Conservation (phyloP, 1,140 invertebrate species). For the Drosophila trapezifrons region DNA sequence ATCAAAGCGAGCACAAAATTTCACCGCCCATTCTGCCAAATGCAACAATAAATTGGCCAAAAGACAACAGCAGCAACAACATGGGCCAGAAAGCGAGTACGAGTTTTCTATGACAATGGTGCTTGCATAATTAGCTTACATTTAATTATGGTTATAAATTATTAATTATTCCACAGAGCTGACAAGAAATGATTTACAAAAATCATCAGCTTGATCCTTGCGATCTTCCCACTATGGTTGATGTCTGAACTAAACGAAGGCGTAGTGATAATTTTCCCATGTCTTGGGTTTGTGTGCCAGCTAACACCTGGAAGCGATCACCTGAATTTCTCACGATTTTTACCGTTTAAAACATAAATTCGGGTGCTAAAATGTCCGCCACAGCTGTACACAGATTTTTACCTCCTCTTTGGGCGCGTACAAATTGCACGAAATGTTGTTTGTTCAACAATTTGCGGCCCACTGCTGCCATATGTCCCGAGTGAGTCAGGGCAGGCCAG, state of each 20-base stretch:
- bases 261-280: not conserved
- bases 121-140: constrained; percentile 5
- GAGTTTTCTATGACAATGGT: not conserved
- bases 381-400: constrained; percentile 14
- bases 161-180: too few relatives aligned
- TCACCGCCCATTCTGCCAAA: constrained; percentile 73
- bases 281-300: not conserved
- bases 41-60: constrained; percentile 79
- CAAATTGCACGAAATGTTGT: constrained; percentile 64
- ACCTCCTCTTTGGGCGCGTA: constrained; percentile 39
- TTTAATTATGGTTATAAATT: not conserved
- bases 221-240: too few relatives aligned
- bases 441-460: constrained; percentile 63
- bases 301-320: not conserved
- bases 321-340: not conserved
- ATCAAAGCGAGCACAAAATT: constrained; percentile 75
- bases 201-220: not conserved
- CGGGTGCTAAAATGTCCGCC: not conserved
- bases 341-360: not conserved
- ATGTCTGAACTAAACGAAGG: too few relatives aligned
- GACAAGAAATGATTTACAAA: not conserved
- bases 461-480: constrained; percentile 66
- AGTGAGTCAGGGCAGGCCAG: constrained; percentile 18
- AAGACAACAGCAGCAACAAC: constrained; percentile 37
- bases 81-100: not conserved